phyloP scores from a whole-genome alignment of 1,140 invertebrate genomes.

The Chrysomallon squamiferum region DNA sequence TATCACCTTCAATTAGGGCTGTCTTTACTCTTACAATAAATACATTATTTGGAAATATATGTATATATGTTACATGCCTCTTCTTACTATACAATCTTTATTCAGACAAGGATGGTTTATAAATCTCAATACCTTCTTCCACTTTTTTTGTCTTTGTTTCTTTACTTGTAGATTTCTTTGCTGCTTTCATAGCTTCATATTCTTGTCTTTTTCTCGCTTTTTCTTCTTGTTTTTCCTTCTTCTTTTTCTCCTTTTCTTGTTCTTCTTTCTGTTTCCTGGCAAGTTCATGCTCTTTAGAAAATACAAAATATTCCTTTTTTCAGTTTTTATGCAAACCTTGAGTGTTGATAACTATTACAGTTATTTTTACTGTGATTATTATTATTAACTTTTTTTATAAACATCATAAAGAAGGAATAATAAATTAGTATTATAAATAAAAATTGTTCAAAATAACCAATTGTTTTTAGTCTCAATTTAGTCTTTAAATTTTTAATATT shows the following conservation, averaged over 20 bases:
- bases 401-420: not conserved
- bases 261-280: constrained; percentile 28
- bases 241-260: constrained; percentile 27
- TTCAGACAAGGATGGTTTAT: not conserved
- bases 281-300: constrained; percentile 26
- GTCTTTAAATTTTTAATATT: not conserved
- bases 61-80: no score
- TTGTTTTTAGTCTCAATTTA: not conserved
- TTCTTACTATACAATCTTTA: no score
- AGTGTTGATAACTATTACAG: no score
- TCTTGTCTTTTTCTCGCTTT: constrained; percentile 33
- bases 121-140: constrained; percentile 13
- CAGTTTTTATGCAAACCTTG: no score
- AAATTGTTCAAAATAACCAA: not conserved
- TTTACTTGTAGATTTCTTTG: constrained; percentile 10
- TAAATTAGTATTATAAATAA: not conserved
- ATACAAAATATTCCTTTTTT: no score
- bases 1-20: no score
- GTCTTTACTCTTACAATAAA: no score
- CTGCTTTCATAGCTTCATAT: constrained; percentile 18
- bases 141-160: not conserved
- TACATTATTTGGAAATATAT: no score
- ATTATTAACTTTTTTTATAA: no score
- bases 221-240: constrained; percentile 34
- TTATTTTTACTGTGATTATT: no score